These are phyloP conservation scores for Netelia inedita DNA, from an alignment of 2,888 invertebrate genomes.

Conservation along the genomic window DNA sequence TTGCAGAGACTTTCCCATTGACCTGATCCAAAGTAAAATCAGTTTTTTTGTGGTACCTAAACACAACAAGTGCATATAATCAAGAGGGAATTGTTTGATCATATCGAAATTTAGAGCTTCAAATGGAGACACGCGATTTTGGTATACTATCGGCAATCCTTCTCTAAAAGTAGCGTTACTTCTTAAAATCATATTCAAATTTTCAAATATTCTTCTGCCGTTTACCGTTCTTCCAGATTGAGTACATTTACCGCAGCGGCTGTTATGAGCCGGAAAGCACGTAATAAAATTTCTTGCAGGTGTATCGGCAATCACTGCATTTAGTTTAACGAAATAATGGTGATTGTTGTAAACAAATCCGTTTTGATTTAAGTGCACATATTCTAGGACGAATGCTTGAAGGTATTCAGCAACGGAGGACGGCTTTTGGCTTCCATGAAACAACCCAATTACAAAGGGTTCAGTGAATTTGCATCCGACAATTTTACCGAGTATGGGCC, in stretches of 20 bases:
- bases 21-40: conserved; percentile 34
- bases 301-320: conserved; percentile 49
- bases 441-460: conserved; percentile 33
- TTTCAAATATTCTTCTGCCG: conserved; percentile 47
- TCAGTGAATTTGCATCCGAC: background rate
- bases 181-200: conserved; percentile 33
- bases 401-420: conserved; percentile 30
- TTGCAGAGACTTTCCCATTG: conserved; percentile 13
- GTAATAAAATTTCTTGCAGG: conserved; percentile 54
- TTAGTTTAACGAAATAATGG: conserved; percentile 4
- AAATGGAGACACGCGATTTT: conserved; percentile 35
- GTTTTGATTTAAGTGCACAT: background rate
- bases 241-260: conserved; percentile 51
- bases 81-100: conserved; percentile 53
- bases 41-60: conserved; percentile 52
- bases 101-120: conserved; percentile 44
- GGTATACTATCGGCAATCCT: conserved; percentile 3
- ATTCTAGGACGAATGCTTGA: conserved; percentile 32
- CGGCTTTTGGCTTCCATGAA: conserved; percentile 43
- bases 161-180: conserved; percentile 43
- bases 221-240: conserved; percentile 27
- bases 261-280: conserved; percentile 50
- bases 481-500: conserved; percentile 42
- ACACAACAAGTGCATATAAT: conserved; percentile 58
- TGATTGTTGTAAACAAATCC: conserved; percentile 47